phyloP scores from a whole-genome alignment of 2,888 invertebrate species.

The Drepanosiphum platanoidis region DNA sequence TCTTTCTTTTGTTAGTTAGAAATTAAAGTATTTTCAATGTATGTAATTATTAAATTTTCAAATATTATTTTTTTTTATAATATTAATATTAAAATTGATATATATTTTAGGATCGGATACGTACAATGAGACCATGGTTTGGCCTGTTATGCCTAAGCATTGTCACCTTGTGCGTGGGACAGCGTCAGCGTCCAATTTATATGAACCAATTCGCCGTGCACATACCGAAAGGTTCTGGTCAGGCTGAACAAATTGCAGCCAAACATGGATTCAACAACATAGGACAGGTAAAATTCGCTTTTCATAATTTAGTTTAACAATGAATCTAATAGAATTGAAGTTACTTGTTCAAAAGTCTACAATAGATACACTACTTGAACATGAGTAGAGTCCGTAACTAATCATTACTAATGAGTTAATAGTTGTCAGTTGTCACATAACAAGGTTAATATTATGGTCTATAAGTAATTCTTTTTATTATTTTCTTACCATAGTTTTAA shows the following conservation, averaged over 20 bases:
- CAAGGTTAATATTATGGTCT: neutral
- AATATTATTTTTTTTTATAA: neutral
- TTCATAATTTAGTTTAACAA: slow-evolving; percentile 39
- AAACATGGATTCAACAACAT: slow-evolving; percentile 87
- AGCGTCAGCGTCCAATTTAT: slow-evolving; percentile 70
- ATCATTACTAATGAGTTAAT: slow-evolving; percentile 50
- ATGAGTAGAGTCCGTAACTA: slow-evolving; percentile 36
- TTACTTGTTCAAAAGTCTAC: slow-evolving; percentile 33
- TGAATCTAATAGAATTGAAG: slow-evolving; percentile 24
- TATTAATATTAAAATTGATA: neutral
- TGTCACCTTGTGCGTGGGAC: slow-evolving; percentile 60
- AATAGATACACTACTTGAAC: slow-evolving; percentile 23
- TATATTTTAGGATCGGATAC: slow-evolving; percentile 36
- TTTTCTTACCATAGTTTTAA: slow-evolving; percentile 6
- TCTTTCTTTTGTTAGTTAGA: neutral
- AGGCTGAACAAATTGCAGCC: slow-evolving; percentile 79
- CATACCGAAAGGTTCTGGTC: slow-evolving; percentile 75
- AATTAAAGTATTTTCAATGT: neutral
- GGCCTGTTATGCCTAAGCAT: slow-evolving; percentile 58
- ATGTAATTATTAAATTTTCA: neutral
- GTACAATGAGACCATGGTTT: slow-evolving; percentile 60
- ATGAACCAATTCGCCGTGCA: slow-evolving; percentile 87
- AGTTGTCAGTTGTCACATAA: neutral
- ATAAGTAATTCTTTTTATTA: slow-evolving; percentile 26
- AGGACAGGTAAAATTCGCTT: slow-evolving; percentile 76